Evolutionary conservation across 2,113 vertebrate species (phyloP).

Genomic region (Dunckerocampus dactyliophorus): DNA sequence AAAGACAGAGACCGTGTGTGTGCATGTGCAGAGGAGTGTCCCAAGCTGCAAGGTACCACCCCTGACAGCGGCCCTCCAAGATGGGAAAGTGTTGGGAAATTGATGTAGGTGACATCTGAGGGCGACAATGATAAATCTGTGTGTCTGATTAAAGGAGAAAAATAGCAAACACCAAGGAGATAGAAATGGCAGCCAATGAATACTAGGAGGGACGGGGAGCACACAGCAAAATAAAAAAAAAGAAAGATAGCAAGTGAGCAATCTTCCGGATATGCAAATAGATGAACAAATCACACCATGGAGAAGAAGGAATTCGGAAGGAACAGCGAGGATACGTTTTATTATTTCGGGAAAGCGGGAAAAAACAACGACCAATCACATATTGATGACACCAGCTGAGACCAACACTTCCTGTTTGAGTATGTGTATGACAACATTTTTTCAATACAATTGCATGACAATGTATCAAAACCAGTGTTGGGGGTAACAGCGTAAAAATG

Average conservation of each 20-base stretch:
- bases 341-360: background rate
- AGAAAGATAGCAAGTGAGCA: background rate
- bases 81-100: constrained; percentile 64
- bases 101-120: constrained; percentile 59
- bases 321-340: background rate
- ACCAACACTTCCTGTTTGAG: too few species aligned
- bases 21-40: constrained; percentile 31
- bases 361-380: too few species aligned
- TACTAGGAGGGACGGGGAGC: background rate
- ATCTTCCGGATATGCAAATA: background rate
- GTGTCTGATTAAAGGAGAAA: constrained; percentile 60
- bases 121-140: constrained; percentile 68
- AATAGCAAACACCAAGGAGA: constrained; percentile 45
- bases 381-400: too few species aligned
- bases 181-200: constrained; percentile 44
- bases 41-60: constrained; percentile 48
- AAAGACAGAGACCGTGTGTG: constrained; percentile 21
- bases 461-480: too few species aligned
- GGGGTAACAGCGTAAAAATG: too few species aligned
- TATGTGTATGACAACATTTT: too few species aligned
- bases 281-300: background rate
- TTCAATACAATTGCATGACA: too few species aligned
- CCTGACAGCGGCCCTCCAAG: constrained; percentile 52
- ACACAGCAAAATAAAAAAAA: background rate
- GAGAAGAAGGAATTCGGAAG: background rate